Conservation (phyloP, 2,797 vertebrate species). For the Artibeus jamaicensis region DNA sequence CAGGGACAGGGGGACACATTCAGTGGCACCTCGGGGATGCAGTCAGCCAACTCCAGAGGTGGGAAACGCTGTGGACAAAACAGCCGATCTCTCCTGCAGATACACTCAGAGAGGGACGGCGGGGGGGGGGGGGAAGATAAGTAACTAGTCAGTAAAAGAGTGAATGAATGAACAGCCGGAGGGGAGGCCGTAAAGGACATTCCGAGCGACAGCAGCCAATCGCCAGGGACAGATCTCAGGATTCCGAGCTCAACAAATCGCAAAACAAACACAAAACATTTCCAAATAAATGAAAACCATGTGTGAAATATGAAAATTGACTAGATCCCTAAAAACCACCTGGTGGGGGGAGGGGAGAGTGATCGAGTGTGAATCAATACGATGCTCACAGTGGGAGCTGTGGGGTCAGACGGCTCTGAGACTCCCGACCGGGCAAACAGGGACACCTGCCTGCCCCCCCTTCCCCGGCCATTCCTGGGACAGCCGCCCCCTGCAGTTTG, state of each 20-base stretch:
- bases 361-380: not conserved
- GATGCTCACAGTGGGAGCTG: not conserved
- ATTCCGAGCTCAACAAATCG: not conserved
- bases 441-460: not conserved
- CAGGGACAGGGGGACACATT: not conserved
- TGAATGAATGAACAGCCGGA: not conserved
- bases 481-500: not conserved
- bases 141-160: not conserved
- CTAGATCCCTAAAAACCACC: not conserved
- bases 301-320: not conserved
- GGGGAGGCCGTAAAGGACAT: not conserved
- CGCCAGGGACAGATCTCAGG: not conserved
- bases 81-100: not conserved
- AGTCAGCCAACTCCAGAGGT: not conserved
- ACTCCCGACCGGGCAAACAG: not conserved
- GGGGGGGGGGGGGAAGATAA: no score
- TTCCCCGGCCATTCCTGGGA: no score
- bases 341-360: not conserved
- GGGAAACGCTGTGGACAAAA: not conserved
- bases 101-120: not conserved
- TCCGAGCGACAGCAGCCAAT: not conserved
- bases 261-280: not conserved
- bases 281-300: not conserved
- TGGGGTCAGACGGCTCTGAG: not conserved
- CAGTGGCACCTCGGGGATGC: not conserved